Evolutionary conservation across 2,797 vertebrate species (phyloP).

Genomic region (Centropyge bicolor): DNA sequence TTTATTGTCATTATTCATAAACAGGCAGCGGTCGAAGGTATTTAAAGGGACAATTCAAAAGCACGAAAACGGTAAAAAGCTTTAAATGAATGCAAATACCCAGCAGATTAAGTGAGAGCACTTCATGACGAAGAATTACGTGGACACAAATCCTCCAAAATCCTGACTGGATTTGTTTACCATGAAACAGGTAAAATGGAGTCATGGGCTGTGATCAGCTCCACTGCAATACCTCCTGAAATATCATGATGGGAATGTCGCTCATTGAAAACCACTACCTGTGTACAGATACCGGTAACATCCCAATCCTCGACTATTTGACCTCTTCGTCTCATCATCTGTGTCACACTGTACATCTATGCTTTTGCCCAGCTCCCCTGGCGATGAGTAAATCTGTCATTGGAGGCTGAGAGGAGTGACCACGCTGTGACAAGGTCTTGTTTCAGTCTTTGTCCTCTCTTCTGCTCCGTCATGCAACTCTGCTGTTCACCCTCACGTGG

Average conservation of each 20-base stretch:
- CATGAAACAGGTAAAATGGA: constrained; percentile 57
- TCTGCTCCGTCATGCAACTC: constrained; percentile 36
- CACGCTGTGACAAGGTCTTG: constrained; percentile 55
- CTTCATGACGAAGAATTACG: constrained; percentile 59
- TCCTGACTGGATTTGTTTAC: constrained; percentile 67
- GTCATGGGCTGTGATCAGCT: constrained; percentile 39
- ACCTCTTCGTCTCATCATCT: constrained; percentile 32
- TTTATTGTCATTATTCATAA: constrained; percentile 55
- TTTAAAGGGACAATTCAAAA: constrained; percentile 63
- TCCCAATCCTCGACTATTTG: constrained; percentile 30
- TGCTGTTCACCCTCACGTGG: constrained; percentile 46
- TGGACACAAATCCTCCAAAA: constrained; percentile 59
- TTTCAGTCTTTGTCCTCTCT: constrained; percentile 57
- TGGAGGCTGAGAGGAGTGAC: constrained; percentile 24
- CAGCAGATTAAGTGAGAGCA: constrained; percentile 59
- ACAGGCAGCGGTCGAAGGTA: constrained; percentile 37
- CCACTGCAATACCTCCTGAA: constrained; percentile 9
- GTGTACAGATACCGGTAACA: background rate
- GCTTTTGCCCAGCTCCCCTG: constrained; percentile 12
- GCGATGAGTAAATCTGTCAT: constrained; percentile 15
- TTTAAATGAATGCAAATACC: constrained; percentile 53
- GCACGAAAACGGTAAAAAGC: constrained; percentile 36
- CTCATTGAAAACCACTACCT: background rate
- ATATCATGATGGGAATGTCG: background rate
- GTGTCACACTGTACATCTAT: background rate